Conservation (phyloP, 2,797 vertebrate species). For the Sebastes nivosus region DNA sequence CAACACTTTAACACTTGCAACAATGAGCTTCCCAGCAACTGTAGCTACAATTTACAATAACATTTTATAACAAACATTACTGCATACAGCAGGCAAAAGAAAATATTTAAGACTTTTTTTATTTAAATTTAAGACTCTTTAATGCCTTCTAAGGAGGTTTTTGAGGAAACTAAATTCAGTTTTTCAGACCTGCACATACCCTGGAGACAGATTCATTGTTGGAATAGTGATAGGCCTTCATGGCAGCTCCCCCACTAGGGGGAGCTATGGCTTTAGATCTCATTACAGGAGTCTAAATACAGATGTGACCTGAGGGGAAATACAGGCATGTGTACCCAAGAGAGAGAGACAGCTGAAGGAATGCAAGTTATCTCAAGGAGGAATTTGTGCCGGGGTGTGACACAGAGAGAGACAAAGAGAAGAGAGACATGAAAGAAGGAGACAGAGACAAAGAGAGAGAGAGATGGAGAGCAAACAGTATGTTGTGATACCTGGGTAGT, state of each 20-base stretch:
- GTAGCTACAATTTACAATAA: background rate
- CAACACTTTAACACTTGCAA: background rate
- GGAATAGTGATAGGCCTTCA: background rate
- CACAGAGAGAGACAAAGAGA: background rate
- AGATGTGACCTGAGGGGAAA: slow-evolving; percentile 15
- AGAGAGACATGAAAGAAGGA: background rate
- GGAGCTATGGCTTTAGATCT: slow-evolving; percentile 44
- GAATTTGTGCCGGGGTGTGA: background rate
- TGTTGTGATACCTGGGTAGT: slow-evolving; percentile 85
- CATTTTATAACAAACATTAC: too few relatives aligned
- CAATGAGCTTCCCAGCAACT: background rate
- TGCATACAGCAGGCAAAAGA: background rate
- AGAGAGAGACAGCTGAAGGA: slow-evolving; percentile 19
- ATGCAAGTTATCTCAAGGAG: slow-evolving; percentile 17
- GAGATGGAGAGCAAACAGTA: background rate
- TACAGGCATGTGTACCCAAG: background rate
- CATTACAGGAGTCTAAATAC: background rate
- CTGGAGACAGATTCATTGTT: background rate
- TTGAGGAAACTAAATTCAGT: background rate
- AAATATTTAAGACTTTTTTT: background rate
- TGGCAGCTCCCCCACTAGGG: slow-evolving; percentile 55
- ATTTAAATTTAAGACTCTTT: background rate
- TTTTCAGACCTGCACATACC: background rate
- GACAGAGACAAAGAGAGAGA: background rate
- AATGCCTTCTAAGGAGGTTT: background rate